Conservation (phyloP, 1,140 invertebrate species). For the Drosophila littoralis region DNA sequence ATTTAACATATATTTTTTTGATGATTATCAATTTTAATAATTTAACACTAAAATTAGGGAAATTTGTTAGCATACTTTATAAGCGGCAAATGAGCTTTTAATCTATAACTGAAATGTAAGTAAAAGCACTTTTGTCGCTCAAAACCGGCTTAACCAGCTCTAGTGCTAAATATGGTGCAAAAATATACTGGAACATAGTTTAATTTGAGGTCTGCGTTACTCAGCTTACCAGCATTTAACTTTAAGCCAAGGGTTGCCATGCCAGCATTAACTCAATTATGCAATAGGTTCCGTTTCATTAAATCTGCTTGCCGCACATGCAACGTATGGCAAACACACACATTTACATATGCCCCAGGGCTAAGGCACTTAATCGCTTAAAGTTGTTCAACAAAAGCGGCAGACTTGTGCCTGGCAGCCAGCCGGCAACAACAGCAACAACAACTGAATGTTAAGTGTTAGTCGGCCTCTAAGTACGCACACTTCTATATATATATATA, state of each 20-base stretch:
- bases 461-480: slow-evolving; percentile 26
- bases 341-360: slow-evolving; percentile 27
- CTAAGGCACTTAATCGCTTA: slow-evolving; percentile 53
- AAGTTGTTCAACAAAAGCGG: slow-evolving; percentile 29
- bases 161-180: too few relatives aligned
- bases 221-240: slow-evolving; percentile 3
- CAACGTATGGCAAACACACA: slow-evolving; percentile 15
- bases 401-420: slow-evolving; percentile 29
- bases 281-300: slow-evolving; percentile 77
- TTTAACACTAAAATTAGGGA: too few relatives aligned
- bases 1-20: too few relatives aligned
- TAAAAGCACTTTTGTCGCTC: too few relatives aligned
- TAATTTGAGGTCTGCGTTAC: neutral
- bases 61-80: too few relatives aligned
- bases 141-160: too few relatives aligned
- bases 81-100: too few relatives aligned
- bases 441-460: slow-evolving; percentile 11
- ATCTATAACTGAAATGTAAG: too few relatives aligned
- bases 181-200: neutral
- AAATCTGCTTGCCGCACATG: slow-evolving; percentile 58
- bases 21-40: too few relatives aligned
- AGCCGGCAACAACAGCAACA: slow-evolving; percentile 27
- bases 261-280: slow-evolving; percentile 72
- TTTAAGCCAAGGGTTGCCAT: slow-evolving; percentile 7
- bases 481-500: slow-evolving; percentile 5